phyloP scores from a whole-genome alignment of 1,140 invertebrate species.

The Hermetia illucens region DNA sequence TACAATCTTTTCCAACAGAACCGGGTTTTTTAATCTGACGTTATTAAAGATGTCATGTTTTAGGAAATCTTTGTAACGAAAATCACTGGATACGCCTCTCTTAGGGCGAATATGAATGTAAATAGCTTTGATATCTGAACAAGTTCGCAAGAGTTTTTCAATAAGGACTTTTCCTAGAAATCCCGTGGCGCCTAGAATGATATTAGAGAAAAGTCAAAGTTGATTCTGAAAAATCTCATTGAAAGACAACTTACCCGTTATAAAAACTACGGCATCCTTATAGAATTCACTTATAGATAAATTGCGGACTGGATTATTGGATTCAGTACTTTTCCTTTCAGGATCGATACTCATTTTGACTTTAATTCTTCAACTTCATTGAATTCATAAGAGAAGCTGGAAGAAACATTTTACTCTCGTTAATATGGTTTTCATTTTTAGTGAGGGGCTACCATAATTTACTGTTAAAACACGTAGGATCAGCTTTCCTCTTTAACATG shows the following conservation, averaged over 20 bases:
- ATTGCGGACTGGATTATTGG: too few species aligned
- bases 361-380: too few species aligned
- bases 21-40: constrained; percentile 16
- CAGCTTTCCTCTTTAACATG: too few species aligned
- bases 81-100: constrained; percentile 14
- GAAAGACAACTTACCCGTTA: constrained; percentile 21
- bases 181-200: constrained; percentile 26
- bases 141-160: constrained; percentile 56
- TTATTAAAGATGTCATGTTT: constrained; percentile 24
- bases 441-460: too few species aligned
- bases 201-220: too few species aligned
- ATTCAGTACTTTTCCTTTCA: too few species aligned
- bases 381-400: too few species aligned
- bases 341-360: too few species aligned
- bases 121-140: constrained; percentile 44
- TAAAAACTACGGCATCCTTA: constrained; percentile 20
- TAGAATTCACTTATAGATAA: constrained; percentile 14
- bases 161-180: constrained; percentile 42
- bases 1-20: constrained; percentile 27
- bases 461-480: too few species aligned
- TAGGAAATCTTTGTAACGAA: constrained; percentile 19
- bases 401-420: too few species aligned
- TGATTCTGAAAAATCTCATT: neutral
- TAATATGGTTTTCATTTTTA: too few species aligned
- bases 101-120: constrained; percentile 55